Evolutionary conservation across 2,888 invertebrate species (phyloP).

Genomic region (Siphlonurus alternatus): DNA sequence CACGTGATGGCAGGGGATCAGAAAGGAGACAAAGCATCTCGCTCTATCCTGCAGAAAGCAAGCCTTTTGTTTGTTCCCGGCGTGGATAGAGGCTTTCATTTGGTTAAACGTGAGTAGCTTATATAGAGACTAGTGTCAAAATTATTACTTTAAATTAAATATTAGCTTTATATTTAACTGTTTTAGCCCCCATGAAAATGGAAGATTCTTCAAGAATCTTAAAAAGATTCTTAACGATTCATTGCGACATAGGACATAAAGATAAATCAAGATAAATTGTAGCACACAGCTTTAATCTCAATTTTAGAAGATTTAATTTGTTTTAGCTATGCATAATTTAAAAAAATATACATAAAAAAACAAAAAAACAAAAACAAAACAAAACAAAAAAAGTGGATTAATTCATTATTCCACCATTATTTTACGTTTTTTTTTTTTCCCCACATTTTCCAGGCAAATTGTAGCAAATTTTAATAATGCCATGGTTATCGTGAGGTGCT

Average conservation of each 20-base stretch:
- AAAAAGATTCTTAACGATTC: too few species aligned
- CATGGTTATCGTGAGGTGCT: too few species aligned
- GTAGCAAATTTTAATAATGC: too few species aligned
- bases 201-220: not conserved
- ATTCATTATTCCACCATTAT: too few species aligned
- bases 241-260: too few species aligned
- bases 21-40: conserved; percentile 46
- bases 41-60: conserved; percentile 45
- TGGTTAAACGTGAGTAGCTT: conserved; percentile 18
- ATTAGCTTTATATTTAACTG: not conserved
- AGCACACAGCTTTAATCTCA: too few species aligned
- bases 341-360: not conserved
- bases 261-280: too few species aligned
- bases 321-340: not conserved
- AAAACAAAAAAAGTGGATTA: too few species aligned
- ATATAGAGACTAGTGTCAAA: conserved; percentile 10
- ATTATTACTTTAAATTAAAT: not conserved
- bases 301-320: not conserved
- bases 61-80: conserved; percentile 67
- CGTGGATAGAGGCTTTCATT: conserved; percentile 38
- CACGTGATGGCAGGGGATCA: conserved; percentile 54
- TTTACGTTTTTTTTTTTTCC: too few species aligned
- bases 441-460: too few species aligned
- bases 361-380: not conserved
- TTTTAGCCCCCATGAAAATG: not conserved